Evolutionary conservation across 2,113 vertebrate species (phyloP), one percentile per base, ranked within the genome.

Genomic region (Piaya cayana): DNA sequence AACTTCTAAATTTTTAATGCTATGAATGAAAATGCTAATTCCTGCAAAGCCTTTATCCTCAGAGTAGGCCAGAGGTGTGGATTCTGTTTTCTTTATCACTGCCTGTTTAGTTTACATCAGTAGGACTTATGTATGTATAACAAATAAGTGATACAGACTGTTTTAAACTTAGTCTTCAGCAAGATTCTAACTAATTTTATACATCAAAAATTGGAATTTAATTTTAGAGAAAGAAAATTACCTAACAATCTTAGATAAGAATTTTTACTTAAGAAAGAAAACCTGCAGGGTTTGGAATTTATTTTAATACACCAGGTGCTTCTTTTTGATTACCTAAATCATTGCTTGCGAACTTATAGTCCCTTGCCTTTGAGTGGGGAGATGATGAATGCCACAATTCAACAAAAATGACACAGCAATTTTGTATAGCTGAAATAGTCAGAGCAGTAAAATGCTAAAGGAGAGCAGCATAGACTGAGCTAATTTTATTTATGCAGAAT

Each of bases 401-500:
- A 72, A 5, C 18, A 65, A 37, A 64, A 64, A 45, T 42, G 10
- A 18, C 12, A 12, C 30, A 55, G 32, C 49, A 53, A 50, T 20
- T 82, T n/a, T 68, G 63, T 78, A 17, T 60, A 82, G 21, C 71
- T 87, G 84, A 60, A 84, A 8, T 65, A 79, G 23, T 50, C 9
- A 14, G 22, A 74, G 79, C 55, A 82, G 21, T 49, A 30, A 43
- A 37, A 85, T 0, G 5, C 29, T 64, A 68, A 42, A 70, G 18
- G 37, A 78, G 42, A 84, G 12, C 30, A 58, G 32, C 80, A 36
- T 4, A 55, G 68, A 70, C 60, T 83, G 67, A 97, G 42, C 69
- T 88, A 4, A 26, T 72, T 90, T 20, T 55, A 2, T 93, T 95
- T 56, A 4, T n/a, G 42, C 97, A 99, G 99, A 98, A 97, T 93